Percentiles rank a stretch among this genome's conserved stretches.
Evolutionary conservation across 1,140 invertebrate genomes (phyloP).

Genomic region (Meloidogyne floridensis): DNA sequence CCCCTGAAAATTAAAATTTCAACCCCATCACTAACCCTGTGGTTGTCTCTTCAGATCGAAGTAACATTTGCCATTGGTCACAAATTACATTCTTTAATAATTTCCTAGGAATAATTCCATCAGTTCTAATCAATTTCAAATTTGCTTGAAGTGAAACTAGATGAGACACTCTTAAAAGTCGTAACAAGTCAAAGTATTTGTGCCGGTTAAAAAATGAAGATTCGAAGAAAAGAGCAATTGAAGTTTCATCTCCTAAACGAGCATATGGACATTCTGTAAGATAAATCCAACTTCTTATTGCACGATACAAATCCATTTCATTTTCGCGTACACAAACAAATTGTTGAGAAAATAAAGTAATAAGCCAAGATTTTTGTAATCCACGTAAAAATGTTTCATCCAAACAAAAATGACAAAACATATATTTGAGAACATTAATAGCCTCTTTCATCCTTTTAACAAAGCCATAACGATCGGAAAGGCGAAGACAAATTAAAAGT

Average conservation of each 20-base stretch:
- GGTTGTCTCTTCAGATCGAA: conserved; percentile 1
- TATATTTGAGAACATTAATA: conserved; percentile 19
- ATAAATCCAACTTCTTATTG: conserved; percentile 28
- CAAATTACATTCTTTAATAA: neutral
- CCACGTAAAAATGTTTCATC: conserved; percentile 19
- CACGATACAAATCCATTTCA: conserved; percentile 38
- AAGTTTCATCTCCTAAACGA: neutral
- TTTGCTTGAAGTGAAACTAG: conserved; percentile 5
- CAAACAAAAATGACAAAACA: conserved; percentile 30
- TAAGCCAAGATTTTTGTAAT: conserved; percentile 35
- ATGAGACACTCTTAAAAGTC: conserved; percentile 21
- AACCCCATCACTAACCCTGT: neutral
- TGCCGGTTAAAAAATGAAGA: neutral
- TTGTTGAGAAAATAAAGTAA: conserved; percentile 3
- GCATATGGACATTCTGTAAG: neutral
- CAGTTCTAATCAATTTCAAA: neutral
- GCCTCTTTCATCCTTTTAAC: neutral
- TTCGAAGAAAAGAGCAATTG: conserved; percentile 3
- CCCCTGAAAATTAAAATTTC: too few species aligned
- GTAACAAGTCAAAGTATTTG: conserved; percentile 2
- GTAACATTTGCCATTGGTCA: neutral
- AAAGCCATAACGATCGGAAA: conserved; percentile 33
- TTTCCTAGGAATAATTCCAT: neutral
- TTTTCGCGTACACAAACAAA: conserved; percentile 36
- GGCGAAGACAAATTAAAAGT: conserved; percentile 26